Evolutionary conservation across 2,797 vertebrate genomes (phyloP).

Genomic region (Xyrichtys novacula): DNA sequence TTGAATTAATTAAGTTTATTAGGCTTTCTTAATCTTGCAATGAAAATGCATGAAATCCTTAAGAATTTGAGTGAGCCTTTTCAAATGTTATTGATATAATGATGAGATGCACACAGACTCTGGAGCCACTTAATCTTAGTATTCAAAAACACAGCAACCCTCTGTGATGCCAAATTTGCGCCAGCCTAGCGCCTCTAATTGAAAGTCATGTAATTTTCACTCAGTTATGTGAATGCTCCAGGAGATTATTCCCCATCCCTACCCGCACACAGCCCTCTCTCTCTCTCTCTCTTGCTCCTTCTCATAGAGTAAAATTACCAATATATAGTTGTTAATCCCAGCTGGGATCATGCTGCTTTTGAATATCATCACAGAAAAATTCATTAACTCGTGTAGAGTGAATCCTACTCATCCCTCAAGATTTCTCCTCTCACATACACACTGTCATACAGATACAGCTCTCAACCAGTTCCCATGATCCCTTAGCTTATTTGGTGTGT

Average conservation of each 20-base stretch:
- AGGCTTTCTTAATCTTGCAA: background rate
- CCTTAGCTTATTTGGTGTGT: constrained; percentile 82
- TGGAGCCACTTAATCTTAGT: constrained; percentile 22
- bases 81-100: constrained; percentile 4
- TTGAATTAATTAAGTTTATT: background rate
- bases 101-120: constrained; percentile 16
- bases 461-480: constrained; percentile 75
- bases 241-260: constrained; percentile 64
- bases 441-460: constrained; percentile 57
- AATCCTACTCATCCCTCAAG: constrained; percentile 77
- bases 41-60: constrained; percentile 5
- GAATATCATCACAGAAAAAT: constrained; percentile 81
- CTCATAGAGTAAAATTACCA: constrained; percentile 69
- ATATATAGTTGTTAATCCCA: constrained; percentile 77
- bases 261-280: constrained; percentile 34
- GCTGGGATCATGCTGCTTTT: constrained; percentile 76
- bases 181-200: constrained; percentile 56
- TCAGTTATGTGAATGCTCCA: constrained; percentile 58
- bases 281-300: constrained; percentile 39
- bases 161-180: constrained; percentile 34
- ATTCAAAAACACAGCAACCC: constrained; percentile 36
- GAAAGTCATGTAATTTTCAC: constrained; percentile 71
- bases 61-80: constrained; percentile 3
- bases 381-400: constrained; percentile 80
- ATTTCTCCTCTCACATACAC: constrained; percentile 38